phyloP scores from a whole-genome alignment of 2,797 vertebrate genomes.

The Anableps anableps region DNA sequence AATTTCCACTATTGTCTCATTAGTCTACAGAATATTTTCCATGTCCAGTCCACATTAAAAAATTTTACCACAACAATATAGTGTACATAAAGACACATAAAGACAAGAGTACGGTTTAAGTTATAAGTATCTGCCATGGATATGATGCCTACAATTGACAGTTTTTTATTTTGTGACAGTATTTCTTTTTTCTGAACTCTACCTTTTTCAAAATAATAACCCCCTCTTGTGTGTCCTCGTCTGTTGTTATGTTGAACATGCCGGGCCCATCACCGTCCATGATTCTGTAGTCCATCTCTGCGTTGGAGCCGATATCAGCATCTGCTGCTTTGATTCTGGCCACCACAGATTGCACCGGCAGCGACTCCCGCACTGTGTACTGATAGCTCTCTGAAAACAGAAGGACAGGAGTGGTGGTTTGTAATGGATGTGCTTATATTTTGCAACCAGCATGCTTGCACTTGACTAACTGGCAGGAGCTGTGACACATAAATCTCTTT shows the following conservation, averaged over 20 bases:
- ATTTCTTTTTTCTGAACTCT: conserved; percentile 20
- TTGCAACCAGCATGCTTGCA: conserved; percentile 36
- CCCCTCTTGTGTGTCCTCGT: conserved; percentile 93
- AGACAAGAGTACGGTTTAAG: background rate
- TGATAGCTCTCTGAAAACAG: conserved; percentile 88
- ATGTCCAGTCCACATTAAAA: too few species aligned
- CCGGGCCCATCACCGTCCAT: conserved; percentile 90
- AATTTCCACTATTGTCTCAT: background rate
- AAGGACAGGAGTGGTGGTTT: conserved; percentile 32
- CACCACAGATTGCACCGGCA: conserved; percentile 89
- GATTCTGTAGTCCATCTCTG: conserved; percentile 96
- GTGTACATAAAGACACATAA: background rate
- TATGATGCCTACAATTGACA: background rate
- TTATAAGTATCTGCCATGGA: background rate
- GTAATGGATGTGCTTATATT: conserved; percentile 59
- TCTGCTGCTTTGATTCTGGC: conserved; percentile 93
- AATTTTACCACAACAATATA: background rate
- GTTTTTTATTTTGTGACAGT: conserved; percentile 9
- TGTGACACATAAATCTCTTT: conserved; percentile 34
- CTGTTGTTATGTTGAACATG: conserved; percentile 91
- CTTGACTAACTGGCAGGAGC: conserved; percentile 36
- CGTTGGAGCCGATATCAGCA: conserved; percentile 90
- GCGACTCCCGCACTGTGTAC: conserved; percentile 90
- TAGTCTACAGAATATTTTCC: background rate
- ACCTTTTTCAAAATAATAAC: conserved; percentile 92